A percentile compares a stretch with the other conserved stretches of the same genome.
Conservation (phyloP, 2,113 vertebrate species). For the Aviceda subcristata region DNA sequence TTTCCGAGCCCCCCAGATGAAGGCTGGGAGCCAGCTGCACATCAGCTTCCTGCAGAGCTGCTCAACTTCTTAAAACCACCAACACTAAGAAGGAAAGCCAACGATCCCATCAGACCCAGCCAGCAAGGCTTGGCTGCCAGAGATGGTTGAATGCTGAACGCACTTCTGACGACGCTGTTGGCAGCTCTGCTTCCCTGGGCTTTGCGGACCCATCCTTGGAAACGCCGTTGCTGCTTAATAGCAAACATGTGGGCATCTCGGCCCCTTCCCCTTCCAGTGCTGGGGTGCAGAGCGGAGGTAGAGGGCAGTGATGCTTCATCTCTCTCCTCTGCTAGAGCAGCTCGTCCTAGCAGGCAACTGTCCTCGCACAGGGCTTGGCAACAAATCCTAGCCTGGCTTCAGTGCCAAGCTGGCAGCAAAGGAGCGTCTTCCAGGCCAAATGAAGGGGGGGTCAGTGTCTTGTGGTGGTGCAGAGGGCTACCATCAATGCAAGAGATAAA, state of each 20-base stretch:
- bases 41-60: constrained; percentile 37
- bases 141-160: background rate
- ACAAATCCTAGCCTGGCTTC: background rate
- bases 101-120: background rate
- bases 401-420: background rate
- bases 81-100: background rate
- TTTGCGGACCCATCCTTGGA: background rate
- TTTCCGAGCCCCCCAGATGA: background rate
- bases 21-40: constrained; percentile 22
- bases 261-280: background rate
- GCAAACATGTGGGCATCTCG: background rate
- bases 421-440: background rate
- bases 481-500: background rate
- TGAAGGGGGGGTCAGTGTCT: background rate
- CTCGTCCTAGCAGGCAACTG: background rate
- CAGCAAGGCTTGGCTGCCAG: constrained; percentile 12
- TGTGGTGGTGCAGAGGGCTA: background rate
- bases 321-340: background rate
- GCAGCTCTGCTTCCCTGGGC: constrained; percentile 27
- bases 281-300: background rate
- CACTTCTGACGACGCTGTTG: background rate
- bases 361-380: background rate
- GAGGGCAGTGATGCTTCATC: background rate
- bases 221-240: background rate
- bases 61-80: constrained; percentile 15